These are phyloP conservation scores for Coendou prehensilis DNA, from an alignment of 2,797 vertebrate species.

Conservation along the genomic window DNA sequence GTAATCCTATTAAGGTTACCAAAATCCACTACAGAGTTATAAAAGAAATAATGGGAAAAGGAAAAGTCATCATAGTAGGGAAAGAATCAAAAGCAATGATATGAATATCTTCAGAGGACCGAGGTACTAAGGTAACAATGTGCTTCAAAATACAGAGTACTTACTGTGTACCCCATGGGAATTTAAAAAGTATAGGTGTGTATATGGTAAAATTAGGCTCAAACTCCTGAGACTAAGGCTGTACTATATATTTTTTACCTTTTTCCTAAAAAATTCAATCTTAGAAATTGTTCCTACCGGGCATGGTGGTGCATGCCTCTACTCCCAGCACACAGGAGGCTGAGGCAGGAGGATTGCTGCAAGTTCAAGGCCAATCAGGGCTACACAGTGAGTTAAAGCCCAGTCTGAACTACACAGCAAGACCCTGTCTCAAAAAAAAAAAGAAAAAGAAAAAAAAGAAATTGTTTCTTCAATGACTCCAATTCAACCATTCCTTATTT, in stretches of 20 bases:
- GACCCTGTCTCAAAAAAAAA: background rate
- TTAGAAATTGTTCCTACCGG: constrained; percentile 47
- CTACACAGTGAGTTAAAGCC: background rate
- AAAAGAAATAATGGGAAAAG: constrained; percentile 41
- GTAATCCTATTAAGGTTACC: background rate
- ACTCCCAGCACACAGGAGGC: background rate
- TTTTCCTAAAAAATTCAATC: constrained; percentile 35
- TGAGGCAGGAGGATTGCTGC: background rate
- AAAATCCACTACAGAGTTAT: constrained; percentile 21
- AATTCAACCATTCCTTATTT: constrained; percentile 52
- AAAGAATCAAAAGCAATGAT: constrained; percentile 9
- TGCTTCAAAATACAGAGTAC: constrained; percentile 31
- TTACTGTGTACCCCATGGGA: background rate
- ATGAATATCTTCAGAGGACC: constrained; percentile 19
- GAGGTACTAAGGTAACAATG: background rate
- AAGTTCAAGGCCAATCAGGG: background rate
- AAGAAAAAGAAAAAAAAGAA: background rate
- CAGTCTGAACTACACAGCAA: background rate
- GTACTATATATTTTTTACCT: background rate
- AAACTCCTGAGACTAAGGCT: constrained; percentile 10
- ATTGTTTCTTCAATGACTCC: constrained; percentile 13
- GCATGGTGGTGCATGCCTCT: background rate
- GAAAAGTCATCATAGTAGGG: background rate
- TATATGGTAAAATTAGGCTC: constrained; percentile 1
- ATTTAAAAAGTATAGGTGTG: constrained; percentile 1